phyloP scores from a whole-genome alignment of 2,888 invertebrate species.

The Nasonovia ribisnigri region DNA sequence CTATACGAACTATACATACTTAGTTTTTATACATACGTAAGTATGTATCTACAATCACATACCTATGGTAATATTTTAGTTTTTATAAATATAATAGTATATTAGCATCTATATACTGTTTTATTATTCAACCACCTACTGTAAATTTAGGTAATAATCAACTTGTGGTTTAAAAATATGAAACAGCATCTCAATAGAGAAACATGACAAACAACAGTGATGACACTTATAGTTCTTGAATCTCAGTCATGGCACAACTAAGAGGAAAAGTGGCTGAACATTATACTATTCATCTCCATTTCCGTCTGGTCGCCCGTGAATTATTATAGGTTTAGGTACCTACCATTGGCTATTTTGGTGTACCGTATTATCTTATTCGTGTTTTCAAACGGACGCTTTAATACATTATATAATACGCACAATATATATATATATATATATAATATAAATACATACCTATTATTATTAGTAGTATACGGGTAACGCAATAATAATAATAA shows the following conservation, averaged over 20 bases:
- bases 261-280: neutral
- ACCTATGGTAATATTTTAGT: neutral
- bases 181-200: neutral
- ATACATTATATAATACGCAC: neutral
- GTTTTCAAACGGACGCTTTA: neutral
- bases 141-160: neutral
- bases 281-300: conserved; percentile 12
- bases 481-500: neutral
- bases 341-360: too few relatives aligned
- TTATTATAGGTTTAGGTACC: too few relatives aligned
- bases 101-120: too few relatives aligned
- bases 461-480: neutral
- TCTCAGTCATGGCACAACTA: neutral
- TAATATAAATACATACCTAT: too few relatives aligned
- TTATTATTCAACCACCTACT: neutral
- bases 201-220: neutral
- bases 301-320: conserved; percentile 22
- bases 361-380: neutral
- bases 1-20: neutral
- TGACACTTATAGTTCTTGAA: too few relatives aligned
- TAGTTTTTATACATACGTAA: too few relatives aligned
- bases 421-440: too few relatives aligned
- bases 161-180: neutral
- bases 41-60: neutral
- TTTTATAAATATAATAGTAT: neutral